A percentile compares a stretch with the other conserved stretches of the same genome.
Evolutionary conservation across 2,113 vertebrate species (phyloP).

Genomic region (Gymnobelideus leadbeateri): DNA sequence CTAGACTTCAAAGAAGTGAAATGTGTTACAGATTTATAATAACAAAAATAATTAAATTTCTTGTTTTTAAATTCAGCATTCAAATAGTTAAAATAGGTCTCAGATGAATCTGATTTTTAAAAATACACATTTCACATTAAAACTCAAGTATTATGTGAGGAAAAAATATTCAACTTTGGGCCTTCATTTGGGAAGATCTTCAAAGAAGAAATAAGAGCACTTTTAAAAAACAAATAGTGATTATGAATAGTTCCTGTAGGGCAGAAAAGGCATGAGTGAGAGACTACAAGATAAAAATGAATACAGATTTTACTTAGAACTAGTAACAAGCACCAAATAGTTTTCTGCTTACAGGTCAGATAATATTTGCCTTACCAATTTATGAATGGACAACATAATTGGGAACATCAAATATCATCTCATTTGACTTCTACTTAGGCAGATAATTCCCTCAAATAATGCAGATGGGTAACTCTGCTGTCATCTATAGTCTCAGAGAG

Average conservation of each 20-base stretch:
- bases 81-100: conserved; percentile 71
- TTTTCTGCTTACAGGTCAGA: neutral
- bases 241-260: neutral
- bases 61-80: conserved; percentile 68
- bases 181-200: neutral
- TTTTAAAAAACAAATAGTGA: neutral
- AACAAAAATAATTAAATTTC: conserved; percentile 56
- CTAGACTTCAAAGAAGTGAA: conserved; percentile 57
- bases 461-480: neutral
- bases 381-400: neutral
- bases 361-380: neutral
- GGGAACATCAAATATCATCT: neutral
- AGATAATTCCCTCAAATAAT: neutral
- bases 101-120: conserved; percentile 70
- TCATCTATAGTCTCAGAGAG: neutral
- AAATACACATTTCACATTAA: conserved; percentile 70
- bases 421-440: neutral
- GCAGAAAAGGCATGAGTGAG: neutral
- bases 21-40: conserved; percentile 60
- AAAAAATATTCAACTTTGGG: neutral
- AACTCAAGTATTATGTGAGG: conserved; percentile 15
- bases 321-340: neutral
- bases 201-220: neutral
- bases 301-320: neutral
- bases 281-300: neutral